Percentiles rank a stretch among this genome's conserved stretches.
Evolutionary conservation across 2,888 invertebrate species (phyloP).

Genomic region (Orgyia antiqua): DNA sequence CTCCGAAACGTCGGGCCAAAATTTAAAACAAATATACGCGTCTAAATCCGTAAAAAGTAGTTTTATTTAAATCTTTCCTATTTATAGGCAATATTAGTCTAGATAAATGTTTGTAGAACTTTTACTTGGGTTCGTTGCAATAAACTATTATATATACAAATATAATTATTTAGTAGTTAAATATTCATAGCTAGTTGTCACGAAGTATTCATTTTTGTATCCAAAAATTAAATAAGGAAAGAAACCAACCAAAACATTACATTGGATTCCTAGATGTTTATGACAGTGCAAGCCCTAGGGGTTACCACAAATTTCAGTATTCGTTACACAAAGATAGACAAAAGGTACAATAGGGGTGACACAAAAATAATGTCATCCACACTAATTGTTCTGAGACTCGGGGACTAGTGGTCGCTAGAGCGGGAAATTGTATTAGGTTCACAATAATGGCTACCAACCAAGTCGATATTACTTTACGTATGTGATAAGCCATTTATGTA

Average conservation of each 20-base stretch:
- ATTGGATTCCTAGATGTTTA: conserved; percentile 22
- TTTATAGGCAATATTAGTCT: too few species aligned
- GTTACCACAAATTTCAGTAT: conserved; percentile 36
- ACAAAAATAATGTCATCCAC: conserved; percentile 63
- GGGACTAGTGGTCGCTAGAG: conserved; percentile 51
- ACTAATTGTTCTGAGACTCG: conserved; percentile 70
- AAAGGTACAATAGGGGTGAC: conserved; percentile 48
- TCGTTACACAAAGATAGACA: conserved; percentile 43
- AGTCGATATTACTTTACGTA: conserved; percentile 16
- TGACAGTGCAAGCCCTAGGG: conserved; percentile 25
- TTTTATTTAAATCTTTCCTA: too few species aligned
- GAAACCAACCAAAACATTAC: conserved; percentile 15
- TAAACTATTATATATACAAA: too few species aligned
- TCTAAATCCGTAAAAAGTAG: too few species aligned
- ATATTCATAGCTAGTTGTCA: too few species aligned
- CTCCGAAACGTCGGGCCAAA: too few species aligned
- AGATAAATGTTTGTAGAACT: too few species aligned
- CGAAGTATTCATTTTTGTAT: too few species aligned
- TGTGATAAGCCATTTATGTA: conserved; percentile 13
- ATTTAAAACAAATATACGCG: too few species aligned
- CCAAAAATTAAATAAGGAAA: too few species aligned
- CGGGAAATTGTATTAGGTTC: conserved; percentile 68
- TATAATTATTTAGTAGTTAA: too few species aligned
- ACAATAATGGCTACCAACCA: conserved; percentile 36
- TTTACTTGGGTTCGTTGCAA: too few species aligned